Evolutionary conservation across 1,140 invertebrate genomes (phyloP), one percentile per base, ranked within the genome.

Genomic region (Lasioglossum baleicum): DNA sequence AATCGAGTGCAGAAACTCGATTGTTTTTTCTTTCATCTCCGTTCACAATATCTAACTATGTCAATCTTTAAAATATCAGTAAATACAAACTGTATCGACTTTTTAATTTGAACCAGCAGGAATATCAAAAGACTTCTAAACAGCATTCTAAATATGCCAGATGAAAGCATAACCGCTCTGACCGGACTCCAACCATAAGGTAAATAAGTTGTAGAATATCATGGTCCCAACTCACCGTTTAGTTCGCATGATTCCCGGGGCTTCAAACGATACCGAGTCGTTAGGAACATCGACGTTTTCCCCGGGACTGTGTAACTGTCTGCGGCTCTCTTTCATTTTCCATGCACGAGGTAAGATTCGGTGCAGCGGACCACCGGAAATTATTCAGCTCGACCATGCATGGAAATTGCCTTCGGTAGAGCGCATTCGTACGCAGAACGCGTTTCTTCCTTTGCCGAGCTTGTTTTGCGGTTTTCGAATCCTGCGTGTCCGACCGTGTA

Each of bases 351-450:
- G 71, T 75, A 79, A 65, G 76, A 73, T 79, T 66, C 22, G 35
- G 72, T n/a, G 26, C 63, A 40, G 5, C 26, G 20, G 64, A 53
- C 64, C 74, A 61, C 68, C 73, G 76, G 83, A 87, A 83, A 88
- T 88, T 88, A 87, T 88, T 74, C 87, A 80, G 87, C 66, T 60
- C 79, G 76, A 60, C 81, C 75, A 75, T 83, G 83, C 81, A 86
- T 83, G 72, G 81, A 85, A 85, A 86, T 86, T 85, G 81, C 83
- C 76, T 83, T 61, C 76, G 73, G 76, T 31, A 58, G 63, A 65
- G 53, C 64, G 51, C 51, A 48, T 71, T 42, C 44, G 74, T 76
- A 84, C 80, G 79, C 75, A 73, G 76, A 72, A 78, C 83, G 48
- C 75, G 71, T 72, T 84, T 66, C 13, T 74, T 70, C 35, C 42